A percentile compares a stretch with the other conserved stretches of the same genome.
These are phyloP conservation scores for Orestias chungarensis DNA, from an alignment of 2,797 vertebrate species.

Conservation along the genomic window DNA sequence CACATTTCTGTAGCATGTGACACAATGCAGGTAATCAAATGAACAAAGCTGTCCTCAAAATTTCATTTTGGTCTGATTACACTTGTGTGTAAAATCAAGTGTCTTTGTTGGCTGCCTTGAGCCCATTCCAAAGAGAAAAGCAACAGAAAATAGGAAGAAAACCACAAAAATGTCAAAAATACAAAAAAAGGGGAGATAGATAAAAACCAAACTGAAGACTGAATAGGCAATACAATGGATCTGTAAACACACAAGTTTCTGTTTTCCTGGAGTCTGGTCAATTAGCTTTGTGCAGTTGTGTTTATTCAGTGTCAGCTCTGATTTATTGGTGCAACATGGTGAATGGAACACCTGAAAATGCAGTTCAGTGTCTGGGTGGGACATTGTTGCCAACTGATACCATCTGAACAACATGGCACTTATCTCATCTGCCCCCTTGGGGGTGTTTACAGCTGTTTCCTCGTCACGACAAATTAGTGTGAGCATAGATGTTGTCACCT, in stretches of 20 bases:
- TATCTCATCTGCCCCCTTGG: slow-evolving; percentile 59
- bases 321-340: slow-evolving; percentile 72
- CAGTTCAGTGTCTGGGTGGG: slow-evolving; percentile 66
- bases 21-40: slow-evolving; percentile 71
- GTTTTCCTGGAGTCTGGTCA: slow-evolving; percentile 67
- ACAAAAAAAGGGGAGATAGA: slow-evolving; percentile 19
- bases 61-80: slow-evolving; percentile 70
- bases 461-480: slow-evolving; percentile 77
- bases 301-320: slow-evolving; percentile 72
- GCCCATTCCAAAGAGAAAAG: slow-evolving; percentile 4
- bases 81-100: slow-evolving; percentile 65
- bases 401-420: slow-evolving; percentile 69
- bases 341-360: slow-evolving; percentile 70
- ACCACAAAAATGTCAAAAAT: not conserved
- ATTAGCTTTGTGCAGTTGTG: slow-evolving; percentile 66
- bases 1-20: slow-evolving; percentile 37
- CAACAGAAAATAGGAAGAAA: not conserved
- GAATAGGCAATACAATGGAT: slow-evolving; percentile 38
- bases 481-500: slow-evolving; percentile 40
- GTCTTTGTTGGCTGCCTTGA: slow-evolving; percentile 65
- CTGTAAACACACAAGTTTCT: slow-evolving; percentile 37
- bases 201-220: slow-evolving; percentile 23
- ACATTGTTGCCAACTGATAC: slow-evolving; percentile 71
- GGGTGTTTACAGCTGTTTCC: slow-evolving; percentile 77
- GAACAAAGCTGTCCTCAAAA: slow-evolving; percentile 38